Percentiles rank a stretch among this genome's conserved stretches.
Evolutionary conservation across 2,888 invertebrate species (phyloP).

Genomic region (Zelleria hepariella): DNA sequence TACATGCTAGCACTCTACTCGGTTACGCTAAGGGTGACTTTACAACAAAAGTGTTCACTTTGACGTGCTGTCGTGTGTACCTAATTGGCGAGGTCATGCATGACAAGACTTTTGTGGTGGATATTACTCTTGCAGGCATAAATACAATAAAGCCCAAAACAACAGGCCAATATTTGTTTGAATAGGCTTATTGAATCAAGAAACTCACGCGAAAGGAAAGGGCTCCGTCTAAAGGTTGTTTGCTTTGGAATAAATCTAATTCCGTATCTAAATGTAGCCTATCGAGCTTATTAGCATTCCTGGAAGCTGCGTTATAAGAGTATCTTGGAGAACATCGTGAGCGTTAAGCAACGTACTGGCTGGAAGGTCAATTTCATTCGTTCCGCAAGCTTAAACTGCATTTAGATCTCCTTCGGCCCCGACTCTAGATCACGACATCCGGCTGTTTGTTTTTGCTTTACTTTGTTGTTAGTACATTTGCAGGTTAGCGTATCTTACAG

Average conservation of each 20-base stretch:
- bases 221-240: background rate
- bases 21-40: too few relatives aligned
- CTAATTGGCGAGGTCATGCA: too few relatives aligned
- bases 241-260: background rate
- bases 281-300: background rate
- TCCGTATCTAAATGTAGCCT: background rate
- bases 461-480: background rate
- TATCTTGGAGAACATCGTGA: background rate
- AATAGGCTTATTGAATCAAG: background rate
- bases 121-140: too few relatives aligned
- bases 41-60: too few relatives aligned
- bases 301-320: background rate
- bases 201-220: background rate
- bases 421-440: constrained; percentile 50
- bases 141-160: too few relatives aligned
- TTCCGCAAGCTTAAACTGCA: constrained; percentile 43
- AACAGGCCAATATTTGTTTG: background rate
- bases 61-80: too few relatives aligned
- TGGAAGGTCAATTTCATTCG: constrained; percentile 5
- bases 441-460: constrained; percentile 34
- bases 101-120: too few relatives aligned
- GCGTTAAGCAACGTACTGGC: constrained; percentile 3
- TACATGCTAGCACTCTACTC: too few relatives aligned
- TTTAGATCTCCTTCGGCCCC: constrained; percentile 35
- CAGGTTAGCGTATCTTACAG: background rate